phyloP scores from a whole-genome alignment of 2,888 invertebrate species.

The Byasa hedistus region DNA sequence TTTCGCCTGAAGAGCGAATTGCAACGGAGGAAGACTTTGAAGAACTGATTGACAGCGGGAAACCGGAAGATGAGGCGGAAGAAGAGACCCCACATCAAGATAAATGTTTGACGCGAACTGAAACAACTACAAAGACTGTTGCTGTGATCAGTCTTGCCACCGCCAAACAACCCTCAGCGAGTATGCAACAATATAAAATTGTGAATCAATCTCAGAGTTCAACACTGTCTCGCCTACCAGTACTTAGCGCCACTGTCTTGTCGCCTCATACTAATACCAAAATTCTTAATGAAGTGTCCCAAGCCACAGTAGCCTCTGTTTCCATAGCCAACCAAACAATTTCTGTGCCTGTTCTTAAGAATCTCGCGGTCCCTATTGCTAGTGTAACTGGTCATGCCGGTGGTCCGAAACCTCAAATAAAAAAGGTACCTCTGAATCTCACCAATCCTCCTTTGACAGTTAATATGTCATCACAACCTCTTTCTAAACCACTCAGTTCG shows the following conservation, averaged over 20 bases:
- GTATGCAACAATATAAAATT: slow-evolving; percentile 71
- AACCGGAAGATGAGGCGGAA: slow-evolving; percentile 74
- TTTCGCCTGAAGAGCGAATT: slow-evolving; percentile 82
- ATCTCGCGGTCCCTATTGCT: slow-evolving; percentile 62
- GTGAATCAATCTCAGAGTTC: slow-evolving; percentile 56
- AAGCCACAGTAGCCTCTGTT: slow-evolving; percentile 79
- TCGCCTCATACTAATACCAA: slow-evolving; percentile 70
- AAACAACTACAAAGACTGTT: slow-evolving; percentile 77
- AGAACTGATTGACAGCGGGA: slow-evolving; percentile 82
- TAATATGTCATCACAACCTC: slow-evolving; percentile 60
- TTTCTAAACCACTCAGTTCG: slow-evolving; percentile 68
- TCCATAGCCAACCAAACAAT: slow-evolving; percentile 77
- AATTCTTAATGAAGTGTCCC: slow-evolving; percentile 78
- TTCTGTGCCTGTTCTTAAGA: slow-evolving; percentile 73
- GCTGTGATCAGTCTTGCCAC: slow-evolving; percentile 74
- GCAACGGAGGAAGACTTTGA: slow-evolving; percentile 84
- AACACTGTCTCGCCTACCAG: slow-evolving; percentile 60
- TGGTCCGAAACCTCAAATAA: slow-evolving; percentile 54
- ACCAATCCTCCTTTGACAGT: slow-evolving; percentile 60
- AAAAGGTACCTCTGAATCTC: slow-evolving; percentile 63
- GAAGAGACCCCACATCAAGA: slow-evolving; percentile 51
- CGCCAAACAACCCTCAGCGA: slow-evolving; percentile 62
- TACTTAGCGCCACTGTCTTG: slow-evolving; percentile 59
- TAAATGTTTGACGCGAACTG: slow-evolving; percentile 72
- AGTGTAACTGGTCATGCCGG: slow-evolving; percentile 49